A percentile compares a stretch with the other conserved stretches of the same genome.
Conservation (phyloP, 2,797 vertebrate species). For the Morus bassanus region DNA sequence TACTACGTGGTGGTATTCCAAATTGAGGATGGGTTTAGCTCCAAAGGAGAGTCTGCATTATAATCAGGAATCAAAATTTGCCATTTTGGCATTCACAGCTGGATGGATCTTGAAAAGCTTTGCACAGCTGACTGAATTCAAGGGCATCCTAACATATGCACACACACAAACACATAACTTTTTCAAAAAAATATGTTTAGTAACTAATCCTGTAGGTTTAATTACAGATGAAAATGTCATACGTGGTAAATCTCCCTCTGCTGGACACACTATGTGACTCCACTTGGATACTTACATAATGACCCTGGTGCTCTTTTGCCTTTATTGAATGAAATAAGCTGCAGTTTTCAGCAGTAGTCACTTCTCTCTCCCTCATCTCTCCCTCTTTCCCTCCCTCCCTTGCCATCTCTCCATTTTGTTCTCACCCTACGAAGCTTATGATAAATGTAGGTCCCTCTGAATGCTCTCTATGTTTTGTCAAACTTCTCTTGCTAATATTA, state of each 20-base stretch:
- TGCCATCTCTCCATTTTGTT: background rate
- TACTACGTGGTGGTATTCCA: background rate
- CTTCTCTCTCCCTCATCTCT: background rate
- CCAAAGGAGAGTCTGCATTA: background rate
- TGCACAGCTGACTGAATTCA: conserved; percentile 5
- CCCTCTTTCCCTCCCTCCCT: background rate
- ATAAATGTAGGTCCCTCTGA: background rate
- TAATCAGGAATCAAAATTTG: background rate
- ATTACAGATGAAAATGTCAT: background rate
- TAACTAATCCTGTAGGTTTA: background rate
- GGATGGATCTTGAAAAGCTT: background rate
- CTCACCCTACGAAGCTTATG: background rate
- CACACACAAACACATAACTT: background rate
- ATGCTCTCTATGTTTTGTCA: background rate
- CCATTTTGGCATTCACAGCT: conserved; percentile 19
- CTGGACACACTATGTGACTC: background rate
- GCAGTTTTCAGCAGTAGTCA: background rate
- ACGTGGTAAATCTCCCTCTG: background rate
- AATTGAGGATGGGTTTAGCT: background rate
- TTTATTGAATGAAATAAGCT: background rate
- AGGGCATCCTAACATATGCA: background rate
- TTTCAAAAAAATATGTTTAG: background rate
- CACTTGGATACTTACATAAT: background rate
- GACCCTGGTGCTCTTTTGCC: background rate
- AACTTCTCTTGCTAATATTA: background rate